These are phyloP conservation scores for Drosophila quinaria DNA, from an alignment of 2,888 invertebrate species.

Conservation along the genomic window DNA sequence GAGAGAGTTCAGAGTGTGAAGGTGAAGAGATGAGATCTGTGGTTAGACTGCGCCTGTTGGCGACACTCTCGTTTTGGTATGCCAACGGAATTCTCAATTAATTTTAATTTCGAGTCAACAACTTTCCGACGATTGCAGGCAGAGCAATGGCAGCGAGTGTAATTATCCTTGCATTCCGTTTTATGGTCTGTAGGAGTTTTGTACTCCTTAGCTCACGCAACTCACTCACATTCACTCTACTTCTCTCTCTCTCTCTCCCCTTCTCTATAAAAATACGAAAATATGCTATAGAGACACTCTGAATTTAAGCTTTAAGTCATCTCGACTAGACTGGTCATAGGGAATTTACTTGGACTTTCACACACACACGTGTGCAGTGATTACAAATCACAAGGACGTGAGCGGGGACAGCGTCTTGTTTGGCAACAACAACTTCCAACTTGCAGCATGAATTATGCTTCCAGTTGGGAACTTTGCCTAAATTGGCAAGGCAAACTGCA, in stretches of 20 bases:
- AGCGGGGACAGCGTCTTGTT: no score
- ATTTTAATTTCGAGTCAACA: slow-evolving; percentile 84
- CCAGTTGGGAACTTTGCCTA: no score
- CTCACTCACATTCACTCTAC: not conserved
- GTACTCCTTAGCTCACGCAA: not conserved
- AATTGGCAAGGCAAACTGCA: no score
- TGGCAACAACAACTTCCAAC: no score
- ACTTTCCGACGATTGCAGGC: slow-evolving; percentile 69
- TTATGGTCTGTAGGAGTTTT: slow-evolving; percentile 52
- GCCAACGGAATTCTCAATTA: slow-evolving; percentile 83
- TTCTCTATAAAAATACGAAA: slow-evolving; percentile 53
- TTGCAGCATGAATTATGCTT: no score
- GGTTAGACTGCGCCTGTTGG: slow-evolving; percentile 46
- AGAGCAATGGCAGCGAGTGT: slow-evolving; percentile 45
- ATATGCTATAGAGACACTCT: slow-evolving; percentile 32
- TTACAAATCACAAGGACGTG: slow-evolving; percentile 66
- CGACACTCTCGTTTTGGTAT: slow-evolving; percentile 72
- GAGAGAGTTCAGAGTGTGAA: not conserved
- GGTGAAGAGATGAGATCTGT: slow-evolving; percentile 26
- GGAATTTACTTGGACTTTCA: slow-evolving; percentile 52
- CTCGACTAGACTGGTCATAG: slow-evolving; percentile 44
- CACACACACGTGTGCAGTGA: slow-evolving; percentile 50
- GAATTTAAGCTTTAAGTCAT: slow-evolving; percentile 48
- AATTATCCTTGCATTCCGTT: slow-evolving; percentile 69
- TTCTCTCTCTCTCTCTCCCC: not conserved